Conservation (phyloP, 2,113 vertebrate genomes). For the Mesitornis unicolor region DNA sequence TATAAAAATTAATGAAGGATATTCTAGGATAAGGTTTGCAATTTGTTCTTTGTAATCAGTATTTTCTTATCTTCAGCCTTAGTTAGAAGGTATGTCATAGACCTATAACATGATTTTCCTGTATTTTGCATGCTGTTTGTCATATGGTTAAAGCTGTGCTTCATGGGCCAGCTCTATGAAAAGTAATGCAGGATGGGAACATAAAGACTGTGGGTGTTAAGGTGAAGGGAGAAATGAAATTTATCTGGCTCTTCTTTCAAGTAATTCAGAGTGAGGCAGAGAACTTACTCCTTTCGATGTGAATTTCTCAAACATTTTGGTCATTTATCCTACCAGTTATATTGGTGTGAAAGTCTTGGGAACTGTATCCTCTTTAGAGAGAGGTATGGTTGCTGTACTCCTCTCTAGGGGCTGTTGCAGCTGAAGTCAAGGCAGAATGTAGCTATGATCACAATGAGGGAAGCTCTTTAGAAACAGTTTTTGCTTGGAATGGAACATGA, state of each 20-base stretch:
- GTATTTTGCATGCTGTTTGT: neutral
- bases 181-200: neutral
- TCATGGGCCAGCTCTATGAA: neutral
- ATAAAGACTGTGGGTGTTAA: neutral
- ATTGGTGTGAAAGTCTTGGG: neutral
- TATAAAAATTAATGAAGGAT: neutral
- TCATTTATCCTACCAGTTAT: neutral
- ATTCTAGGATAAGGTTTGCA: neutral
- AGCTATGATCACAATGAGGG: neutral
- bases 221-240: neutral
- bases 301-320: neutral
- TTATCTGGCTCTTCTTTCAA: neutral
- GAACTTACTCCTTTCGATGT: neutral
- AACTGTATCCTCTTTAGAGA: neutral
- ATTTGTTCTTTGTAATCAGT: neutral
- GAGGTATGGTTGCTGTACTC: neutral
- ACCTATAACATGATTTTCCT: neutral
- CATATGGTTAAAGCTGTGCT: neutral
- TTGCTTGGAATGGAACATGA: neutral
- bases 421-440: neutral
- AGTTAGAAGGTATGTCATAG: neutral
- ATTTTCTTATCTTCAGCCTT: neutral
- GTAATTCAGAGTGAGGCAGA: neutral
- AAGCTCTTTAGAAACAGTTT: neutral
- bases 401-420: neutral